These are phyloP conservation scores for Athene noctua DNA, from an alignment of 2,113 vertebrate species.

Conservation along the genomic window DNA sequence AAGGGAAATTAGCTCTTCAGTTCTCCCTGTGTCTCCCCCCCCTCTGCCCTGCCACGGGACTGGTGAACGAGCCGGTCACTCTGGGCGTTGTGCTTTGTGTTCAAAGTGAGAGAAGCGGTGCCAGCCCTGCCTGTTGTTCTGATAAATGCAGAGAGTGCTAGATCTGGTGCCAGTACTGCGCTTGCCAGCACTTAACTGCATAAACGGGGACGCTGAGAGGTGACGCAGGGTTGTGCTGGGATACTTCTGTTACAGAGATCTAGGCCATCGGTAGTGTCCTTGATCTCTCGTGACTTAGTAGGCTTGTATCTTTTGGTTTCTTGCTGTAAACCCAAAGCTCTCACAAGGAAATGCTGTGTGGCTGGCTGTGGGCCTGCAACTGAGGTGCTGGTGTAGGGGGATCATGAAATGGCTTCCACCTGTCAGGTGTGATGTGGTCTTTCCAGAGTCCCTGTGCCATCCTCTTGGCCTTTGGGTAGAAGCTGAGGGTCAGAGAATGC, in stretches of 20 bases:
- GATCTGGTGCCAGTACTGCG: neutral
- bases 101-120: rapidly evolving
- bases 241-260: neutral
- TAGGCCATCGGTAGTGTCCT: neutral
- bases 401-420: neutral
- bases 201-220: neutral
- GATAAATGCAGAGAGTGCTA: neutral
- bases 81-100: neutral
- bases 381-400: neutral
- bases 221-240: neutral
- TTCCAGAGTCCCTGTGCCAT: neutral
- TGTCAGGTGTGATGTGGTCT: neutral
- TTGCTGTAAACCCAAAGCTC: neutral
- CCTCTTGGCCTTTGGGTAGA: neutral
- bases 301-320: neutral
- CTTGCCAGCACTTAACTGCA: neutral
- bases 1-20: neutral
- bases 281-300: neutral
- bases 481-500: neutral
- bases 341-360: neutral
- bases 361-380: neutral
- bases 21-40: neutral
- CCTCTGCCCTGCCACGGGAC: neutral
- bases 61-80: neutral
- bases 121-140: neutral